Base-by-base conservation (phyloP, 2,888 invertebrate genomes). In the Coleophora flavipennella region DNA sequence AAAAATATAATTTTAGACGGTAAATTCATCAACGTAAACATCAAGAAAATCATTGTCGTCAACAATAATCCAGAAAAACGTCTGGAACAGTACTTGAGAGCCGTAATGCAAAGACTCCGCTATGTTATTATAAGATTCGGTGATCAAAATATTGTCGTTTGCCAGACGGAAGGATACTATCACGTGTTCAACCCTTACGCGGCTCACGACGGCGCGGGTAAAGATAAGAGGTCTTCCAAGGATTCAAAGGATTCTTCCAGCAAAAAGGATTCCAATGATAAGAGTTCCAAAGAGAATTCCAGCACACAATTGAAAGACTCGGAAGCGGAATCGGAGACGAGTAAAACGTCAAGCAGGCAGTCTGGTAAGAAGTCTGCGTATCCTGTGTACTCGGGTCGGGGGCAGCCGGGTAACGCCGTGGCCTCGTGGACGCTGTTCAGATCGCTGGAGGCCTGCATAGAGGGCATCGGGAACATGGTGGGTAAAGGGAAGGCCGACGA, bases 151-250 rank as follows among this genome's bases (percentile, higher is more conserved):
- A 79, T 86, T 60, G 88, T 88, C 0, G 60, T 91, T 13, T 87
- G 87, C 46, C 84, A 85, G 43, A 62, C 67, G 0, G 87, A 88
- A 33, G 86, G 86, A 8, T 81, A 67, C 39, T 89, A 74, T 48
- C 89, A 91, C 53, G 56, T 91, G 1, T 91, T 90, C 52, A 89
- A 90, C 61, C 86, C 90, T 0, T 89, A 90, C 50, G 62, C 72
- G 1, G 70, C 84, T 6, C 69, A 72, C 0, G 45, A 44, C 8
- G 68, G 40, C n/a, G 38, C 12, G 39, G 42, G 3, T 43, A 38
- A 35, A 46, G 38, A n/a, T 28, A 41, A 14, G 8, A 44, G 6
- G 31, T 35, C 10, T 29, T 2, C 31, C 43, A 1, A 42, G 43
- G 33, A 65, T 29, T 29, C 29, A 3, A 29, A 8, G 11, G 3